Conservation (phyloP, 2,113 vertebrate species). For the Electrona antarctica region DNA sequence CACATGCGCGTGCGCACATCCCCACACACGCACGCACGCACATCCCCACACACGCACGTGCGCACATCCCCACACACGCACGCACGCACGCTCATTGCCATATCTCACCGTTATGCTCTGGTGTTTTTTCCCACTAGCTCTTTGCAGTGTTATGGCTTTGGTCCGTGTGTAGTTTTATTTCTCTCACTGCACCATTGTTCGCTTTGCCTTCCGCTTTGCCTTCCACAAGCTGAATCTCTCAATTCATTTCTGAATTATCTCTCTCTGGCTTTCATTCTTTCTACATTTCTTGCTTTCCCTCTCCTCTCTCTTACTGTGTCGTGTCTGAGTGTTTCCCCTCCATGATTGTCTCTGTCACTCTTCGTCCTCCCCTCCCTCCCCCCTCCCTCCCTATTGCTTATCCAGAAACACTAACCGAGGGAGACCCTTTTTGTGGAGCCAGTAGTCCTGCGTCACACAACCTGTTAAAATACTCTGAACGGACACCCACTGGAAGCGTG, state of each 20-base stretch:
- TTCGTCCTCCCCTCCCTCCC: background rate
- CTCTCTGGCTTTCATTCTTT: background rate
- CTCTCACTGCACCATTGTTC: background rate
- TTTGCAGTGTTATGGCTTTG: background rate
- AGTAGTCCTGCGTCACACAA: conserved; percentile 5
- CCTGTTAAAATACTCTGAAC: conserved; percentile 7
- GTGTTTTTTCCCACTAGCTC: background rate
- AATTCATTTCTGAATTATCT: background rate
- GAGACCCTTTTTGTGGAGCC: background rate
- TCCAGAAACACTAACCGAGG: background rate
- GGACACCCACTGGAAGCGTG: background rate
- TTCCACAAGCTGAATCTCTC: background rate
- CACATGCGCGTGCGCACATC: background rate
- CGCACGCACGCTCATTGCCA: background rate
- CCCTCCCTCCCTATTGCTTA: background rate
- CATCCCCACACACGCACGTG: too few relatives aligned
- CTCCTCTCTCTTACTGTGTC: background rate
- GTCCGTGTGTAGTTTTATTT: background rate
- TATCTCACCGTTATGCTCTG: background rate
- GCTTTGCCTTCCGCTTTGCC: too few relatives aligned
- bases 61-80: background rate
- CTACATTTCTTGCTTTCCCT: background rate
- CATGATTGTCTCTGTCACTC: background rate
- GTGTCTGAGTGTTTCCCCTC: background rate
- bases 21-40: background rate